These are phyloP conservation scores for Liasis olivaceus DNA, from an alignment of 2,797 vertebrate species.

Conservation along the genomic window DNA sequence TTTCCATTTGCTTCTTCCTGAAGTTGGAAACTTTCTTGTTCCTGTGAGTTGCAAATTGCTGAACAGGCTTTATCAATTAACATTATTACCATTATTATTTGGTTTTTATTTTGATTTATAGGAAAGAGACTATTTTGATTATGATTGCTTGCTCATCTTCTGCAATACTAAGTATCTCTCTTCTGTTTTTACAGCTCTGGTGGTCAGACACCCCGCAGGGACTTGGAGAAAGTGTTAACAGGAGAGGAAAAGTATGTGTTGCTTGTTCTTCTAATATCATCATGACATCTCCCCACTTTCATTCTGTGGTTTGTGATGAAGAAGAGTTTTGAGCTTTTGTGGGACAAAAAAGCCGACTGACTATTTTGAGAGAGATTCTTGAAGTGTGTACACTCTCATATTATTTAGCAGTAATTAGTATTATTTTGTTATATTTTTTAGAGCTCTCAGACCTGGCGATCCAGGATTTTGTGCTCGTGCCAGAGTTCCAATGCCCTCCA, in stretches of 20 bases:
- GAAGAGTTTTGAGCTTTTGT: background rate
- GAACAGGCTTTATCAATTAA: background rate
- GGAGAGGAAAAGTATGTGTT: conserved; percentile 93
- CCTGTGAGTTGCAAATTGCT: background rate
- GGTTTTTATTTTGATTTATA: background rate
- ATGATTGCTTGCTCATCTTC: background rate
- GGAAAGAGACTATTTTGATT: background rate
- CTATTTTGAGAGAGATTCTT: background rate
- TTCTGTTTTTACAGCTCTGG: conserved; percentile 81
- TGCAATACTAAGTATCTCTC: background rate
- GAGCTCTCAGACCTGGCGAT: conserved; percentile 92
- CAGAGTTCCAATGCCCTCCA: conserved; percentile 94
- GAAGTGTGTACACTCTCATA: background rate
- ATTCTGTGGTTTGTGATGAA: background rate
- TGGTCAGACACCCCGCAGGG: conserved; percentile 94
- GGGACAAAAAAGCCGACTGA: background rate
- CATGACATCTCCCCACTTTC: background rate
- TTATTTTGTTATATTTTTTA: conserved; percentile 54
- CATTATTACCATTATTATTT: background rate
- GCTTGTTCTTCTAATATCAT: background rate
- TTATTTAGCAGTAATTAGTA: background rate
- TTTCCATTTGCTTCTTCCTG: background rate
- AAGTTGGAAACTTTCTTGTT: background rate
- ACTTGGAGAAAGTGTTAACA: conserved; percentile 96
- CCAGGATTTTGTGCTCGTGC: conserved; percentile 96